Percentiles rank a stretch among this genome's conserved stretches.
Evolutionary conservation across 1,140 invertebrate species (phyloP).

Genomic region (Oryctes rhinoceros): DNA sequence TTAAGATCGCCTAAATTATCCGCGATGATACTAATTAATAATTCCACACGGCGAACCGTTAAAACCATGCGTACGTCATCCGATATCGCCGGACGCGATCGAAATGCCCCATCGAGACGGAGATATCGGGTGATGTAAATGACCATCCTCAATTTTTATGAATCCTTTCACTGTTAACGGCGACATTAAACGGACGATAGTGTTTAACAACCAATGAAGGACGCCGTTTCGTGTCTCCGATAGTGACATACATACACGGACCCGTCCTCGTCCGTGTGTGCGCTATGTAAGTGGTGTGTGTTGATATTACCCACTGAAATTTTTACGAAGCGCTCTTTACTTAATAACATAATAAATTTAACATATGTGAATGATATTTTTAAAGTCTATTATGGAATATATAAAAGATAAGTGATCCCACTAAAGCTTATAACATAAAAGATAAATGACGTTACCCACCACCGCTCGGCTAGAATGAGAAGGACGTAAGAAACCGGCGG

Average conservation of each 20-base stretch:
- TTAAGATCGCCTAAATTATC: slow-evolving; percentile 13
- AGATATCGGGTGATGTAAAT: slow-evolving; percentile 44
- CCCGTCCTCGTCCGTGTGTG: neutral
- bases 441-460: slow-evolving; percentile 28
- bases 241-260: neutral
- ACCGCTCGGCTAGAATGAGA: neutral
- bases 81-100: neutral
- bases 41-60: slow-evolving; percentile 26
- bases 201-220: slow-evolving; percentile 43
- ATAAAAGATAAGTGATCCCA: slow-evolving; percentile 40
- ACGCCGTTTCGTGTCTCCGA: slow-evolving; percentile 45
- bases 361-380: slow-evolving; percentile 50
- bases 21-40: neutral
- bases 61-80: slow-evolving; percentile 31
- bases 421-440: slow-evolving; percentile 39
- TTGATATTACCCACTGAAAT: slow-evolving; percentile 21
- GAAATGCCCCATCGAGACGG: neutral
- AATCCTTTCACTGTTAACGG: slow-evolving; percentile 43
- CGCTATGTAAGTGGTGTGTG: neutral
- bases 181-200: slow-evolving; percentile 45
- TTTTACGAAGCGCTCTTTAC: slow-evolving; percentile 47
- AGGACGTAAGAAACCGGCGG: neutral
- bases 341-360: slow-evolving; percentile 52
- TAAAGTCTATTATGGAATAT: slow-evolving; percentile 40
- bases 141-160: slow-evolving; percentile 44